phyloP scores from a whole-genome alignment of 2,113 vertebrate species.

The Onychorhynchus coronatus region DNA sequence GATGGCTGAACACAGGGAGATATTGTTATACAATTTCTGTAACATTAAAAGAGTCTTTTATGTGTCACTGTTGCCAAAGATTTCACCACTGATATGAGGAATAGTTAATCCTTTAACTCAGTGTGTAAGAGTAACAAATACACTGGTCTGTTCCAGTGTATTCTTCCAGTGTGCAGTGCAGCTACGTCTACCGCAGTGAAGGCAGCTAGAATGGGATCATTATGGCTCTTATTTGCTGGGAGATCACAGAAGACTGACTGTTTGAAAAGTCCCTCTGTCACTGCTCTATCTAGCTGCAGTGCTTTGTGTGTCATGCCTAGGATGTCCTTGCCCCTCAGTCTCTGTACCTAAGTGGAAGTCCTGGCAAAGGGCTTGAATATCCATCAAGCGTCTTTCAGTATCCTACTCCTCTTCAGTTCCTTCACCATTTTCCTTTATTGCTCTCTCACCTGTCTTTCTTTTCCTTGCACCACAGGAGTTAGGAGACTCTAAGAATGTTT shows the following conservation, averaged over 20 bases:
- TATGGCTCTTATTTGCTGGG: neutral
- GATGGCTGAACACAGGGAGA: neutral
- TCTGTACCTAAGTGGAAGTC: neutral
- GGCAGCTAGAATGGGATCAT: neutral
- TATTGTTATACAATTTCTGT: neutral
- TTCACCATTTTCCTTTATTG: neutral
- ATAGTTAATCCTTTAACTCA: neutral
- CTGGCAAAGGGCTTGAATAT: neutral
- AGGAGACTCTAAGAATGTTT: neutral
- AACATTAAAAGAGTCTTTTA: neutral
- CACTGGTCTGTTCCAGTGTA: neutral
- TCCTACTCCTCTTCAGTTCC: neutral
- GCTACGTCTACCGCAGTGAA: fast-evolving
- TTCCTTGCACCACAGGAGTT: neutral
- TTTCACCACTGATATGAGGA: neutral
- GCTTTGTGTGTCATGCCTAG: neutral
- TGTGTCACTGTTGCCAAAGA: neutral
- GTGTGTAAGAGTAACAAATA: neutral
- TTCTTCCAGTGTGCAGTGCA: neutral
- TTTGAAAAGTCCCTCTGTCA: neutral
- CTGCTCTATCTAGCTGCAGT: neutral
- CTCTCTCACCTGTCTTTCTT: neutral
- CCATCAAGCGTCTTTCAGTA: neutral
- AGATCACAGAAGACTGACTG: neutral
- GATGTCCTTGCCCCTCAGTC: neutral